phyloP scores from a whole-genome alignment of 2,888 invertebrate genomes.

The Dromius quadrimaculatus region DNA sequence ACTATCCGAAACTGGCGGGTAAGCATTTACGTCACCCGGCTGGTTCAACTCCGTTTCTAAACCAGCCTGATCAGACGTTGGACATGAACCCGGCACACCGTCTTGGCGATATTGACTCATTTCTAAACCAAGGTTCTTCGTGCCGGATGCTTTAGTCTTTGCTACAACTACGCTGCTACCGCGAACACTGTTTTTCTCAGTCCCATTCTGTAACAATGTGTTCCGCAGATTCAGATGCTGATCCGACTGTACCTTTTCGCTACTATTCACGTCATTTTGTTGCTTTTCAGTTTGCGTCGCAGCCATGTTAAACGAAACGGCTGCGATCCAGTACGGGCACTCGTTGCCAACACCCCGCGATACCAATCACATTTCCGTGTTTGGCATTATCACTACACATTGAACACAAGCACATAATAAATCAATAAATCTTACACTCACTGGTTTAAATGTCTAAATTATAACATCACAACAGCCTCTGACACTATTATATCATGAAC shows the following conservation, averaged over 20 bases:
- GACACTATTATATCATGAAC: constrained; percentile 68
- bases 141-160: constrained; percentile 77
- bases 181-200: constrained; percentile 78
- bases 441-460: constrained; percentile 63
- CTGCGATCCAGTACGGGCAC: constrained; percentile 68
- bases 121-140: constrained; percentile 67
- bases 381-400: constrained; percentile 62
- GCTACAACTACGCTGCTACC: constrained; percentile 75
- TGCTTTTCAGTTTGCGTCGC: constrained; percentile 87
- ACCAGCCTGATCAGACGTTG: constrained; percentile 66
- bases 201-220: constrained; percentile 80
- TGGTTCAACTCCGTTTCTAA: constrained; percentile 42
- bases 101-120: constrained; percentile 81
- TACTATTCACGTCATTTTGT: constrained; percentile 79
- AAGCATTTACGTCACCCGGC: constrained; percentile 41
- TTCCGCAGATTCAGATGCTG: constrained; percentile 78
- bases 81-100: constrained; percentile 63
- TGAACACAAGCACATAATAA: constrained; percentile 68
- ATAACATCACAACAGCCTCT: constrained; percentile 66
- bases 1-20: constrained; percentile 47
- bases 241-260: constrained; percentile 76
- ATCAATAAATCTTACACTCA: constrained; percentile 62
- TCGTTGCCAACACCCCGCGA: constrained; percentile 72
- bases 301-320: constrained; percentile 78
- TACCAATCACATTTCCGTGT: constrained; percentile 66